phyloP scores from a whole-genome alignment of 2,888 invertebrate genomes.

The Galeruca laticollis region DNA sequence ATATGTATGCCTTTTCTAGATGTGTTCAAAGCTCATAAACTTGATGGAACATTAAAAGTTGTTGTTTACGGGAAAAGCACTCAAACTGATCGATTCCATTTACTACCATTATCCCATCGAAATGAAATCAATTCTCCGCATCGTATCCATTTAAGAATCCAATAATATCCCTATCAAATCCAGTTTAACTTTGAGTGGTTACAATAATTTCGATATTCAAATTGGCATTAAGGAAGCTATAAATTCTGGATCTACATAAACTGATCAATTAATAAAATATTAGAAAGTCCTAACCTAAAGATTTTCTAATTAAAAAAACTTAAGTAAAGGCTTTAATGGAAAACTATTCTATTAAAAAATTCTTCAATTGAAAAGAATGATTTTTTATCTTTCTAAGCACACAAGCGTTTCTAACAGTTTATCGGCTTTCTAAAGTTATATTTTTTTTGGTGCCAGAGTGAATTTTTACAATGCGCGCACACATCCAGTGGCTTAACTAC shows the following conservation, averaged over 20 bases:
- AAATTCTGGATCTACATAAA: not conserved
- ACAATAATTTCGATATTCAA: not conserved
- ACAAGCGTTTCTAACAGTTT: too few relatives aligned
- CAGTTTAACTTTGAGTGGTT: not conserved
- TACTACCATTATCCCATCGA: constrained; percentile 1
- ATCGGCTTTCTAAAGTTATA: too few relatives aligned
- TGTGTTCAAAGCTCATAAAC: not conserved
- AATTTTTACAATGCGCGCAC: too few relatives aligned
- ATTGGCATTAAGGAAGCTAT: not conserved
- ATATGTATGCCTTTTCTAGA: not conserved
- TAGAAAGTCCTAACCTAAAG: too few relatives aligned
- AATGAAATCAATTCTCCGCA: not conserved
- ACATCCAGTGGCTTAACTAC: too few relatives aligned
- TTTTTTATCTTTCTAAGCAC: too few relatives aligned
- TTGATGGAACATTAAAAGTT: not conserved
- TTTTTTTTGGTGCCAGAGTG: too few relatives aligned
- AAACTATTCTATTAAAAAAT: too few relatives aligned
- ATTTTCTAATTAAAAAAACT: too few relatives aligned
- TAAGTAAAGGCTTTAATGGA: too few relatives aligned
- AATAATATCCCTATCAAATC: not conserved
- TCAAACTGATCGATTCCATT: not conserved
- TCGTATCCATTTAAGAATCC: not conserved
- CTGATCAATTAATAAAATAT: not conserved
- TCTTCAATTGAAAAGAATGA: too few relatives aligned
- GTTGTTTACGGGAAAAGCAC: not conserved